These are phyloP conservation scores for Catamblyrhynchus diadema DNA, from an alignment of 2,797 vertebrate species.

Conservation along the genomic window DNA sequence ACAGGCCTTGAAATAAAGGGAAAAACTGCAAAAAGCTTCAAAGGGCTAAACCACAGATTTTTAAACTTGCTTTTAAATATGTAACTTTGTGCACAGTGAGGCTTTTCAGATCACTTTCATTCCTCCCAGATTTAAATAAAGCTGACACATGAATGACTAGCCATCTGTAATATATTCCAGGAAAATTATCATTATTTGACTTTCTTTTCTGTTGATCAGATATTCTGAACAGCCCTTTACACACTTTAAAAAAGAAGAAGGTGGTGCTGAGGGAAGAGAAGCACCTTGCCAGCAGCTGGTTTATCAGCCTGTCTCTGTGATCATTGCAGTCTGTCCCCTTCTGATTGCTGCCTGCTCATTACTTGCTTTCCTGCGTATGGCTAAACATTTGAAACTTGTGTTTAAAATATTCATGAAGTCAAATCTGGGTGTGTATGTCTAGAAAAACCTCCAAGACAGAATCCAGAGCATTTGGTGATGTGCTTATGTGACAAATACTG, in stretches of 20 bases:
- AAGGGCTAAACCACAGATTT: not conserved
- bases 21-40: constrained; percentile 22
- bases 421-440: not conserved
- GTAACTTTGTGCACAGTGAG: not conserved
- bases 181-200: constrained; percentile 10
- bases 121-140: not conserved
- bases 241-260: not conserved
- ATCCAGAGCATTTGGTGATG: not conserved
- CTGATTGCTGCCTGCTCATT: not conserved
- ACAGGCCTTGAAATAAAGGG: constrained; percentile 12
- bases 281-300: not conserved
- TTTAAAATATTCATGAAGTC: not conserved
- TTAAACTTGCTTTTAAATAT: not conserved
- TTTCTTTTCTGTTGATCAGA: not conserved
- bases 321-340: not conserved
- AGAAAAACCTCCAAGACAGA: not conserved
- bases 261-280: not conserved
- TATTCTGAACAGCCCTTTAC: not conserved
- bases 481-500: fast-evolving
- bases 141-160: not conserved
- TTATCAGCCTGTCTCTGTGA: not conserved
- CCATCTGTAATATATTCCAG: not conserved
- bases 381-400: not conserved
- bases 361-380: not conserved
- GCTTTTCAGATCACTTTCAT: constrained; percentile 18